Evolutionary conservation across 1,140 invertebrate species (phyloP).

Genomic region (Chironomus striatipennis): DNA sequence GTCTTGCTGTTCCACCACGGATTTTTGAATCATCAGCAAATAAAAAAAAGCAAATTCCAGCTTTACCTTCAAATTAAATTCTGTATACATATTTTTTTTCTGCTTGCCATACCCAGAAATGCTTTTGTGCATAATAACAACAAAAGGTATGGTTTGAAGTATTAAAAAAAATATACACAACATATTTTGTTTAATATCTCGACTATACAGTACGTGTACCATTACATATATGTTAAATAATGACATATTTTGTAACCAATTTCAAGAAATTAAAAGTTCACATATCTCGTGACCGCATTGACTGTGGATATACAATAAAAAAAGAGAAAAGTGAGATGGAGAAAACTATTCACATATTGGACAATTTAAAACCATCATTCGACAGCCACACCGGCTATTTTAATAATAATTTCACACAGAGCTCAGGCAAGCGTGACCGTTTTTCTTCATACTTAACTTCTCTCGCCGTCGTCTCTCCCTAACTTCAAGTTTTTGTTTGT

Average conservation of each 20-base stretch:
- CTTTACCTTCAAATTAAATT: background rate
- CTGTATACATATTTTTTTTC: too few relatives aligned
- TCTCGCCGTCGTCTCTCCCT: background rate
- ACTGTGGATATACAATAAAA: background rate
- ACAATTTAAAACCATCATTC: background rate
- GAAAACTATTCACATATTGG: background rate
- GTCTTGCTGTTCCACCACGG: too few relatives aligned
- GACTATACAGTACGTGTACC: background rate
- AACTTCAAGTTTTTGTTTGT: too few relatives aligned
- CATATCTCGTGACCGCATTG: background rate
- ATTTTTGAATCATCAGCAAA: background rate
- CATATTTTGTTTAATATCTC: background rate
- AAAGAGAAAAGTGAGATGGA: background rate
- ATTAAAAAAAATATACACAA: too few relatives aligned
- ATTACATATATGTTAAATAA: slow-evolving; percentile 15
- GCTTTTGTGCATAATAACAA: slow-evolving; percentile 1
- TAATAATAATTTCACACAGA: slow-evolving; percentile 2
- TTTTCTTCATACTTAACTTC: background rate
- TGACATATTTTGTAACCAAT: background rate
- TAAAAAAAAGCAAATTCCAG: background rate
- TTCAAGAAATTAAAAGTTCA: slow-evolving; percentile 9
- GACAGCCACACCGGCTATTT: background rate
- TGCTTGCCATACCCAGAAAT: slow-evolving; percentile 6
- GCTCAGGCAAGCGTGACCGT: slow-evolving; percentile 4
- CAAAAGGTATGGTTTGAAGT: background rate